These are phyloP conservation scores for Odocoileus hemionus DNA, from an alignment of 2,113 vertebrate species.

Conservation along the genomic window DNA sequence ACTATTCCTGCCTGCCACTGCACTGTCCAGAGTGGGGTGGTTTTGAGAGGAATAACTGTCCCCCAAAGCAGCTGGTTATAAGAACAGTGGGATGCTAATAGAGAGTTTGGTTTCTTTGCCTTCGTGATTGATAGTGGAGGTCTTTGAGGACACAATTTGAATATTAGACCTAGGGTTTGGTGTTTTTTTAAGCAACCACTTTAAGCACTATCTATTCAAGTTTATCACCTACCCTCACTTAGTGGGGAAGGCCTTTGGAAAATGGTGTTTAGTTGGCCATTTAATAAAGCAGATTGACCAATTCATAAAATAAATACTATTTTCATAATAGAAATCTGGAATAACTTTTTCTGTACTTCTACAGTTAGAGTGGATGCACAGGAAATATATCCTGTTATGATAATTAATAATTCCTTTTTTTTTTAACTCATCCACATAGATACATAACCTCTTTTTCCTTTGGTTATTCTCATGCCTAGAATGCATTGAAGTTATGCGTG, in stretches of 20 bases:
- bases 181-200: neutral
- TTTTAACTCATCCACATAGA: neutral
- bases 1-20: neutral
- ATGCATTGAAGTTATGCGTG: neutral
- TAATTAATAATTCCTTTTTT: neutral
- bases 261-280: neutral
- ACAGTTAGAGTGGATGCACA: neutral
- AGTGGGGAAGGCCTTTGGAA: neutral
- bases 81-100: neutral
- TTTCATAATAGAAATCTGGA: neutral
- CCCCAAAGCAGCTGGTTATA: neutral
- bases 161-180: neutral
- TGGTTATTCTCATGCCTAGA: neutral
- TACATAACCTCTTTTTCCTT: neutral
- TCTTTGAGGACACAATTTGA: neutral
- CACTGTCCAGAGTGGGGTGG: neutral
- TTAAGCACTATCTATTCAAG: neutral
- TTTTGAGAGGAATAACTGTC: neutral
- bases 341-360: neutral
- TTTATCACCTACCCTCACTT: neutral
- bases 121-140: neutral
- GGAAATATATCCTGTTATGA: neutral
- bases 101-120: neutral
- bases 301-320: neutral
- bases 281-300: neutral